Conservation (phyloP, 2,113 vertebrate genomes). For the Chelonoidis abingdonii region DNA sequence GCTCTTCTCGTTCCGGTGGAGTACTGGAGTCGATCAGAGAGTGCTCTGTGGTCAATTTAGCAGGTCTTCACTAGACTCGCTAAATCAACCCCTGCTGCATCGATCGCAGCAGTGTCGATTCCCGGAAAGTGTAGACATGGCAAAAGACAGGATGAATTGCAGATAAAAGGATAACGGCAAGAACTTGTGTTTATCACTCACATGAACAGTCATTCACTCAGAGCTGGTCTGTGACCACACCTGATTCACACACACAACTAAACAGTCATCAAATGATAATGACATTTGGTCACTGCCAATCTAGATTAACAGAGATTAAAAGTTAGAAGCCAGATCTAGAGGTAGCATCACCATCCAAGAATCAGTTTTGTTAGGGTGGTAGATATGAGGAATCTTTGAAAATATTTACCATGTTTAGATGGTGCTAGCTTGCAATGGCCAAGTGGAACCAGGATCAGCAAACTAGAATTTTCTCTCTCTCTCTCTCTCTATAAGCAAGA, state of each 20-base stretch:
- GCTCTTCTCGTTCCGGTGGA: too few relatives aligned
- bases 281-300: background rate
- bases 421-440: background rate
- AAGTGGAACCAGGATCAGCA: background rate
- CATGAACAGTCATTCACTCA: background rate
- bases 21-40: too few relatives aligned
- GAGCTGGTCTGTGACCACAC: background rate
- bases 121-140: too few relatives aligned
- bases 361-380: background rate
- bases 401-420: background rate
- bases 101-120: too few relatives aligned
- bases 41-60: too few relatives aligned
- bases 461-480: background rate
- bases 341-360: background rate
- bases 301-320: background rate
- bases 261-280: background rate
- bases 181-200: background rate
- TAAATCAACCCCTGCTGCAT: too few relatives aligned
- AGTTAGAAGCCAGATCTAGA: background rate
- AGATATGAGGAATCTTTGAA: background rate
- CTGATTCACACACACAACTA: background rate
- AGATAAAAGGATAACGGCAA: background rate
- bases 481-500: background rate
- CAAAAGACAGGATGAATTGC: background rate
- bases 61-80: too few relatives aligned